Conservation (phyloP, 2,113 vertebrate species). For the Trachemys scripta region DNA sequence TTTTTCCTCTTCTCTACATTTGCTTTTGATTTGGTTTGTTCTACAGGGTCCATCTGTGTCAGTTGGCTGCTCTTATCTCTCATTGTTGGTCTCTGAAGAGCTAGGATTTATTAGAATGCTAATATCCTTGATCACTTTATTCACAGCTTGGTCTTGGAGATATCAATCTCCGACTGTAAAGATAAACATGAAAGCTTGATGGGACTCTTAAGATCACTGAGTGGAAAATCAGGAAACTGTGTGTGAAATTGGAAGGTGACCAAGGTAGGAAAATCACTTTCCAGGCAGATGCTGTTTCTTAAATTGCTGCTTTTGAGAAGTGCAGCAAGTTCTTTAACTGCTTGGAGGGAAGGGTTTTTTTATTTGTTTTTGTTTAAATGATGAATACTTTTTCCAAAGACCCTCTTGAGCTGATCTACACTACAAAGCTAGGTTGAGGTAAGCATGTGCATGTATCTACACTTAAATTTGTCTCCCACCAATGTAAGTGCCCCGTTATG, state of each 20-base stretch:
- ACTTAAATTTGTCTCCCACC: no score
- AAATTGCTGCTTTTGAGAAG: not conserved
- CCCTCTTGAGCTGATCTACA: not conserved
- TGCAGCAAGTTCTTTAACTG: not conserved
- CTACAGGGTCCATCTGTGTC: not conserved
- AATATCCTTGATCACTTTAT: not conserved
- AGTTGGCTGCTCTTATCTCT: not conserved
- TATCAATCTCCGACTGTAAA: not conserved
- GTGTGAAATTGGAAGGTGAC: not conserved
- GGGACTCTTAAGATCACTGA: not conserved
- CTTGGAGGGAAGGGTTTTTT: not conserved
- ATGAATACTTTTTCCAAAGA: not conserved
- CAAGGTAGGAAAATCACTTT: not conserved
- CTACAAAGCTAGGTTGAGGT: not conserved
- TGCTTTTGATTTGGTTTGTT: not conserved
- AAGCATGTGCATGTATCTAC: not conserved
- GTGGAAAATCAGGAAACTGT: not conserved
- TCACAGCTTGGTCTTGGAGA: not conserved
- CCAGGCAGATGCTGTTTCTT: not conserved
- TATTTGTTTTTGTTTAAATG: not conserved
- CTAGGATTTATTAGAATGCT: not conserved
- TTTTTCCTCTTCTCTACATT: not conserved
- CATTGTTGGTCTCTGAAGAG: not conserved
- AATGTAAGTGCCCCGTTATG: not conserved
- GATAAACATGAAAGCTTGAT: not conserved